phyloP scores from a whole-genome alignment of 2,797 vertebrate genomes.

The Syngnathus rostellatus region DNA sequence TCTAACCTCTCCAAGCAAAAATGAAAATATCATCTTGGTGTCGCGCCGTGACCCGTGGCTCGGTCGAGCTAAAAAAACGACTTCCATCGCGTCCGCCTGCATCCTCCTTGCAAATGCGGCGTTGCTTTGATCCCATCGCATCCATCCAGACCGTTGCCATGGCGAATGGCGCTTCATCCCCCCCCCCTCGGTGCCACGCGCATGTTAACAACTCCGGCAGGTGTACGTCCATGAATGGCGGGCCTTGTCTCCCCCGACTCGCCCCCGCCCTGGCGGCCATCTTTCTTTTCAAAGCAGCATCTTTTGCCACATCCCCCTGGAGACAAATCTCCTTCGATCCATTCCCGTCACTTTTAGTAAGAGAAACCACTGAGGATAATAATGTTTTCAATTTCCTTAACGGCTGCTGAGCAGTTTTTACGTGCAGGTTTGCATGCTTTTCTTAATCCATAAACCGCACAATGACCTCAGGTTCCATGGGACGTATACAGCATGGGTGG shows the following conservation, averaged over 20 bases:
- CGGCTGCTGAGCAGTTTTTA: constrained; percentile 45
- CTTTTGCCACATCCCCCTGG: constrained; percentile 51
- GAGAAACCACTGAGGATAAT: constrained; percentile 28
- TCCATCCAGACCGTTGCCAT: constrained; percentile 23
- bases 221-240: constrained; percentile 70
- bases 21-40: constrained; percentile 66
- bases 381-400: constrained; percentile 27
- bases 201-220: constrained; percentile 66
- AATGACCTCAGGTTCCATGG: constrained; percentile 67
- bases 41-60: constrained; percentile 54
- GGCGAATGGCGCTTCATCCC: constrained; percentile 11
- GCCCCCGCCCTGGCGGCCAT: constrained; percentile 40
- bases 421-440: constrained; percentile 27
- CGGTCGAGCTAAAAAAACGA: constrained; percentile 61
- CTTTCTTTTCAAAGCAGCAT: constrained; percentile 50
- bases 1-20: constrained; percentile 64
- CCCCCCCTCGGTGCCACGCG: constrained; percentile 26
- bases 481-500: constrained; percentile 34
- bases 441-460: constrained; percentile 59
- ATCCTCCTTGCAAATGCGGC: neutral
- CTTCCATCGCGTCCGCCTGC: constrained; percentile 31
- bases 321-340: constrained; percentile 54
- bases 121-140: constrained; percentile 5
- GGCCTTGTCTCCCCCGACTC: constrained; percentile 59
- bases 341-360: constrained; percentile 55